Evolutionary conservation across 2,113 vertebrate genomes (phyloP).

Genomic region (Erinaceus europaeus): DNA sequence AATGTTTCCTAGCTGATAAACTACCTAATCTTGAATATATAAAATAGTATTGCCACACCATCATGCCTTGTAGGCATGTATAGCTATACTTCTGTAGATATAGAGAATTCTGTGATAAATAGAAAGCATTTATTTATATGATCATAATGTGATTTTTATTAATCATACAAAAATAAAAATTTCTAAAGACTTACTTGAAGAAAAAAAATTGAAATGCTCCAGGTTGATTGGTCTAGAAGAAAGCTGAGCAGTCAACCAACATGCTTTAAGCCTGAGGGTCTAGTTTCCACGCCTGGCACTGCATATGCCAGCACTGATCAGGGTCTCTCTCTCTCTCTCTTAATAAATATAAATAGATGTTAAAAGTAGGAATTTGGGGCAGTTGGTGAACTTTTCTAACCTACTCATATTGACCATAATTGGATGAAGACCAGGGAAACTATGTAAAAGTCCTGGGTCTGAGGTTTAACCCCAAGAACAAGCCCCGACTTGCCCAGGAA

Average conservation of each 20-base stretch:
- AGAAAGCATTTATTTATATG: neutral
- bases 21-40: neutral
- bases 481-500: neutral
- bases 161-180: neutral
- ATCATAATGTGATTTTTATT: neutral
- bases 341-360: too few relatives aligned
- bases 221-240: neutral
- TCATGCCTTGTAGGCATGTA: too few relatives aligned
- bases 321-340: too few relatives aligned
- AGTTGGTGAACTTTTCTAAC: neutral
- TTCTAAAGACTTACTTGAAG: neutral
- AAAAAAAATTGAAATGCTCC: neutral
- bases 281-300: too few relatives aligned
- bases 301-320: too few relatives aligned
- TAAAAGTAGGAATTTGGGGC: neutral
- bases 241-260: too few relatives aligned
- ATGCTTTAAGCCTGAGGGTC: too few relatives aligned
- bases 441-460: accelerated
- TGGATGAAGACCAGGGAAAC: neutral
- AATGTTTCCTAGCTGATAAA: neutral
- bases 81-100: neutral
- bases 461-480: accelerated
- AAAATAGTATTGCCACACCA: neutral
- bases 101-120: too few relatives aligned
- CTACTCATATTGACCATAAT: neutral